phyloP scores from a whole-genome alignment of 2,113 vertebrate genomes.

The Indicator indicator region DNA sequence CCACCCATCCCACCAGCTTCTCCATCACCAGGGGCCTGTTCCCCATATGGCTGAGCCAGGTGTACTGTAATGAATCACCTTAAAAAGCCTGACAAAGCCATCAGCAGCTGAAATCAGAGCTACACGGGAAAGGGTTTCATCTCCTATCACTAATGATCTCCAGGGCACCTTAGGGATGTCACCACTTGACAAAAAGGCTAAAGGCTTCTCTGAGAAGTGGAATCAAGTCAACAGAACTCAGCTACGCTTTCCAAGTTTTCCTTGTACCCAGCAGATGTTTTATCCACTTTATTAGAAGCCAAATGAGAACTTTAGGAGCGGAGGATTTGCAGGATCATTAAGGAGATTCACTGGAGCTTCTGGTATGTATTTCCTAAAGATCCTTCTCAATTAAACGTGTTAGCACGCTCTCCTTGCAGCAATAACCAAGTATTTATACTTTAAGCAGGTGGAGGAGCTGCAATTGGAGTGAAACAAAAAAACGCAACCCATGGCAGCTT shows the following conservation, averaged over 20 bases:
- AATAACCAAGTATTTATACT: background rate
- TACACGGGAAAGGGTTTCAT: accelerated
- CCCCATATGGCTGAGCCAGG: background rate
- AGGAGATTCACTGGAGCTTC: background rate
- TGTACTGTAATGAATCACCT: background rate
- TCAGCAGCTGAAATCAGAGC: background rate
- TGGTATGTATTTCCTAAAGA: background rate
- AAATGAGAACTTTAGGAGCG: background rate
- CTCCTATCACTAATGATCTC: background rate
- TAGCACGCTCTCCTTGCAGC: background rate
- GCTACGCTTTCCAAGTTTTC: background rate
- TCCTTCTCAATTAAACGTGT: background rate
- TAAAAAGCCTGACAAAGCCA: background rate
- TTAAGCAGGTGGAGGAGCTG: background rate
- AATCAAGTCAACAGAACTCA: background rate
- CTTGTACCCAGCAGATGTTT: background rate
- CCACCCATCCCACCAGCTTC: background rate
- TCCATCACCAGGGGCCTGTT: background rate
- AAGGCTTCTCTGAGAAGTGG: background rate
- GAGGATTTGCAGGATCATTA: background rate
- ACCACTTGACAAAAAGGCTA: background rate
- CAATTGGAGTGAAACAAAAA: background rate
- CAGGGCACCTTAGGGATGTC: background rate
- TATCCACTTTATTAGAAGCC: background rate
- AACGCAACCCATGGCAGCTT: background rate